Evolutionary conservation across 1,140 invertebrate species (phyloP).

Genomic region (Euglossa dilemma): DNA sequence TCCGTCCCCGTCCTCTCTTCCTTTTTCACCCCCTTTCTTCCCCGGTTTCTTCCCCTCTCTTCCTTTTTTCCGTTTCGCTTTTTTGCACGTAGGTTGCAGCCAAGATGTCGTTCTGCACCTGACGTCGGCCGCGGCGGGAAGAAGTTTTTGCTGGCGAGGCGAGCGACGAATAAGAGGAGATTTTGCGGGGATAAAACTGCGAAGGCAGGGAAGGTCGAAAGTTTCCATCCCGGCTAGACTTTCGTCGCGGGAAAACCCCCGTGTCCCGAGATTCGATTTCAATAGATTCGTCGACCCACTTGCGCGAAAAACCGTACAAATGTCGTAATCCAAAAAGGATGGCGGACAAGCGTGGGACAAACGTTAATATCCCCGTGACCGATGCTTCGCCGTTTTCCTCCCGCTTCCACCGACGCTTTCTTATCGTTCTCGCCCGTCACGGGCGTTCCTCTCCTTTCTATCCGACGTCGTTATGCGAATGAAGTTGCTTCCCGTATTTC

Average conservation of each 20-base stretch:
- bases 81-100: conserved; percentile 32
- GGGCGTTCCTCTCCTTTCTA: background rate
- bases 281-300: conserved; percentile 18
- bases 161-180: conserved; percentile 62
- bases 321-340: background rate
- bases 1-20: background rate
- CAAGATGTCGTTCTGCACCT: conserved; percentile 48
- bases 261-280: conserved; percentile 42
- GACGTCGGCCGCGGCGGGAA: conserved; percentile 41
- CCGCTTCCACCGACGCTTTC: background rate
- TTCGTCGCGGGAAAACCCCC: conserved; percentile 21
- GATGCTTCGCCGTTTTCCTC: background rate
- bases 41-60: background rate
- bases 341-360: background rate
- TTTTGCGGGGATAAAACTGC: conserved; percentile 63
- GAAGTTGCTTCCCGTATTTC: too few species aligned
- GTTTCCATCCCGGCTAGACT: conserved; percentile 44
- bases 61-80: background rate
- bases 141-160: conserved; percentile 58
- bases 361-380: background rate
- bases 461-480: too few species aligned
- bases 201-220: conserved; percentile 37
- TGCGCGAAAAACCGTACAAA: background rate
- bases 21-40: background rate
- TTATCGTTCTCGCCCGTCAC: fast-evolving